phyloP scores from a whole-genome alignment of 2,888 invertebrate species.

The Quadroppia sp. region DNA sequence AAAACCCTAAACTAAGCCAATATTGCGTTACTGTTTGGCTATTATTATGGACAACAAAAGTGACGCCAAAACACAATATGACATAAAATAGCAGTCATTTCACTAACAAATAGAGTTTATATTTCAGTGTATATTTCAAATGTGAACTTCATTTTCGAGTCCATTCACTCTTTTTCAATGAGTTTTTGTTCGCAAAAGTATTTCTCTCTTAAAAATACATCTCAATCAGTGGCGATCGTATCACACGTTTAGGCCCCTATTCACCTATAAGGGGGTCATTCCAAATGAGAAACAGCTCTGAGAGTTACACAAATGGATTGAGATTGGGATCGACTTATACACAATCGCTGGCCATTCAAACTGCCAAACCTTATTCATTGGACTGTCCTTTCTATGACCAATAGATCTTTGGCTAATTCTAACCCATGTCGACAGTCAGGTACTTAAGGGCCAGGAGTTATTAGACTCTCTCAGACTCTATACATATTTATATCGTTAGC shows the following conservation, averaged over 20 bases:
- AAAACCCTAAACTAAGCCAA: background rate
- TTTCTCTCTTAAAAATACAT: background rate
- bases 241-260: conserved; percentile 11
- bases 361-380: background rate
- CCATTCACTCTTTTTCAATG: background rate
- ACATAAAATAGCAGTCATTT: conserved; percentile 12
- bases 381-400: background rate
- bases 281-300: background rate
- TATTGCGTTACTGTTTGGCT: conserved; percentile 20
- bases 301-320: conserved; percentile 9
- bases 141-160: conserved; percentile 14
- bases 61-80: conserved; percentile 36
- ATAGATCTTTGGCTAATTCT: conserved; percentile 20
- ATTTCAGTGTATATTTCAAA: background rate
- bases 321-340: conserved; percentile 1
- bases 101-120: background rate
- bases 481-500: too few relatives aligned
- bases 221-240: conserved; percentile 32
- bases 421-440: background rate
- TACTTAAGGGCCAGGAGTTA: background rate
- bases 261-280: background rate
- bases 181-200: background rate
- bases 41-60: conserved; percentile 2
- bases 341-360: too few relatives aligned
- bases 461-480: background rate